These are phyloP conservation scores for Coelinius sp. DNA, from an alignment of 2,888 invertebrate species.

Conservation along the genomic window DNA sequence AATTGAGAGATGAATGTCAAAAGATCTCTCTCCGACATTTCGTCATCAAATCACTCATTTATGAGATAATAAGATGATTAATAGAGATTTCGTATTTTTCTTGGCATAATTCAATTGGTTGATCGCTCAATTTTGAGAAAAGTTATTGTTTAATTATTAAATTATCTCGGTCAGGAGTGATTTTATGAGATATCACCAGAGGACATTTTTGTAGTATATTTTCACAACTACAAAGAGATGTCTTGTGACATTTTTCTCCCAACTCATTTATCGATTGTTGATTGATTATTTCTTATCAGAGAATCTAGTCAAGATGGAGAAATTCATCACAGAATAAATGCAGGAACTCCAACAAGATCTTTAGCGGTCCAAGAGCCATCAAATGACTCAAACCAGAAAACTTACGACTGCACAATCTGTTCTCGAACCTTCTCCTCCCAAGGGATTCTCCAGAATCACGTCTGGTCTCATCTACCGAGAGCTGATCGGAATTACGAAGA, in stretches of 20 bases:
- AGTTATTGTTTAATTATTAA: too few species aligned
- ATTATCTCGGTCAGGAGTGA: too few species aligned
- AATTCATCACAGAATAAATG: conserved; percentile 30
- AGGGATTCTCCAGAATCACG: conserved; percentile 76
- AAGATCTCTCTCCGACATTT: too few species aligned
- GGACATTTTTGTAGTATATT: too few species aligned
- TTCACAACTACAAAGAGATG: too few species aligned
- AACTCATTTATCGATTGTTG: too few species aligned
- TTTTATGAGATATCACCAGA: too few species aligned
- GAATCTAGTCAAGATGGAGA: conserved; percentile 29
- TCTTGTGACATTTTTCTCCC: neutral
- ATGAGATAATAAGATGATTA: too few species aligned
- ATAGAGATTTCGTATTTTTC: neutral
- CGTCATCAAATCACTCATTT: too few species aligned
- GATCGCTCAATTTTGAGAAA: too few species aligned
- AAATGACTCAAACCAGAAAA: conserved; percentile 55
- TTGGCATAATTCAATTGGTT: too few species aligned
- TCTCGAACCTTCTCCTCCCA: conserved; percentile 74
- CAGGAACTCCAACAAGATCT: conserved; percentile 37
- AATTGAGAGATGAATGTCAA: too few species aligned
- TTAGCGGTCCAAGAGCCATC: conserved; percentile 30
- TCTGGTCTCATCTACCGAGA: conserved; percentile 74
- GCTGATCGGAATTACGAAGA: conserved; percentile 59
- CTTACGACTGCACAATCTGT: conserved; percentile 75
- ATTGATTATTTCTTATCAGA: conserved; percentile 29